Evolutionary conservation across 2,797 vertebrate genomes (phyloP), one percentile per base, ranked within the genome.

Genomic region (Picus viridis): DNA sequence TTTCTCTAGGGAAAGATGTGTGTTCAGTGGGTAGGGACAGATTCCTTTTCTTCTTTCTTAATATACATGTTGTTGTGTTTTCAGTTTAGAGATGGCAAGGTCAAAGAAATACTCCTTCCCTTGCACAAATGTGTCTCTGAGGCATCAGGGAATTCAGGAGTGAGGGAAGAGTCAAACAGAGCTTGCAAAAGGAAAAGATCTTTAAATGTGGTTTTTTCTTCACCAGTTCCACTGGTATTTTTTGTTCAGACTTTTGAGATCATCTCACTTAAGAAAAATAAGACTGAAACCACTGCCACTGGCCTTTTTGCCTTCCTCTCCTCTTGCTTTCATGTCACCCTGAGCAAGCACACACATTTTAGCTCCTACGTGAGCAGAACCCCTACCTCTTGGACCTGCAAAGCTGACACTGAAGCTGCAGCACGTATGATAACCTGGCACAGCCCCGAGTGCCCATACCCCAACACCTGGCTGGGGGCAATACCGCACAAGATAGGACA

Each of bases 101-200:
- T 96, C 93, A 95, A 64, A 95, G 86, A 96, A 96, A 96, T 91
- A 83, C 65, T 78, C 90, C 57, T 93, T 94, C 64, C 68, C 87
- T 86, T 84, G 89, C 90, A 94, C 92, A 95, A 94, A 96, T 72
- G 68, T 78, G 82, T 87, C 79, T 93, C 86, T 39, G 92, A 91
- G 71, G 71, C 87, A 84, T 68, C 82, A 78, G 67, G 85, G 83
- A 91, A 70, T 74, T 75, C 77, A 77, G 77, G 61, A 86, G 41
- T 3, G 9, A 93, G 53, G 80, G 56, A 80, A 67, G 43, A 94
- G 57, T 27, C 57, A 83, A 68, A 62, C 15, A 67, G 47, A 89
- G 71, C 26, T 89, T 73, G 68, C 51, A 73, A 76, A 90, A 82
- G 4, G 14, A 56, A 83, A 30, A n/a, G 22, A 57, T 58, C 54